Percentiles rank a stretch among this genome's conserved stretches.
Conservation (phyloP, 2,797 vertebrate species). For the Acanthopagrus latus region DNA sequence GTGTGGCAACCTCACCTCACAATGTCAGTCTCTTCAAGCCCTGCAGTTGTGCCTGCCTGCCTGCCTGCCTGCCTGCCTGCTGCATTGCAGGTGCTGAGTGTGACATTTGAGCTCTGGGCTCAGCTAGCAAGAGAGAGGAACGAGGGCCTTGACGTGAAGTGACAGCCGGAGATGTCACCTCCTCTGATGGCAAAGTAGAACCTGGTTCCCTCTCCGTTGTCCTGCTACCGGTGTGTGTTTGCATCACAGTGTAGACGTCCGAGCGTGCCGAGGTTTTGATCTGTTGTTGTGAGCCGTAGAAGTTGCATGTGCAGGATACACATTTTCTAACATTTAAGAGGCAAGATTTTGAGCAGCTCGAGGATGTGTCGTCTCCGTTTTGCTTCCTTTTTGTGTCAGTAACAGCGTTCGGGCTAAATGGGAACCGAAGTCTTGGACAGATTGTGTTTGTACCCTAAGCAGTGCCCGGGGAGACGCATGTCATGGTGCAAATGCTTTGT, state of each 20-base stretch:
- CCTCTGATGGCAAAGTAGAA: constrained; percentile 44
- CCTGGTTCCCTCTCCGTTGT: constrained; percentile 39
- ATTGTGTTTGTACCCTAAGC: constrained; percentile 78
- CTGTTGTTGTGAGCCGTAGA: not conserved
- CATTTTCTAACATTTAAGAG: not conserved
- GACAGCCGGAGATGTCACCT: constrained; percentile 64
- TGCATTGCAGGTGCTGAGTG: constrained; percentile 83
- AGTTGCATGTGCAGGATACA: constrained; percentile 7
- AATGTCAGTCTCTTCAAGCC: constrained; percentile 57
- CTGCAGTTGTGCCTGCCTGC: constrained; percentile 65
- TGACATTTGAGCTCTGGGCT: constrained; percentile 74
- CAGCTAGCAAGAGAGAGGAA: constrained; percentile 59
- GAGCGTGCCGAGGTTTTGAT: constrained; percentile 3
- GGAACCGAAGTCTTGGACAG: constrained; percentile 66
- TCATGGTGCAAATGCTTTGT: constrained; percentile 74
- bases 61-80: constrained; percentile 74
- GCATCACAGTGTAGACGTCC: not conserved
- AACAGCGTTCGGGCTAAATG: constrained; percentile 54
- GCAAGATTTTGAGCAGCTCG: not conserved
- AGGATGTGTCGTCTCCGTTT: constrained; percentile 19
- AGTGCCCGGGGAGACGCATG: constrained; percentile 76
- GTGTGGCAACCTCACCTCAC: constrained; percentile 44
- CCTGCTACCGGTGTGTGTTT: not conserved
- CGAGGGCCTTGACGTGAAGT: constrained; percentile 65
- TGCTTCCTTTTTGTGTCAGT: constrained; percentile 59